Conservation (phyloP, 1,140 invertebrate species). For the Aphelinus atriplicis region DNA sequence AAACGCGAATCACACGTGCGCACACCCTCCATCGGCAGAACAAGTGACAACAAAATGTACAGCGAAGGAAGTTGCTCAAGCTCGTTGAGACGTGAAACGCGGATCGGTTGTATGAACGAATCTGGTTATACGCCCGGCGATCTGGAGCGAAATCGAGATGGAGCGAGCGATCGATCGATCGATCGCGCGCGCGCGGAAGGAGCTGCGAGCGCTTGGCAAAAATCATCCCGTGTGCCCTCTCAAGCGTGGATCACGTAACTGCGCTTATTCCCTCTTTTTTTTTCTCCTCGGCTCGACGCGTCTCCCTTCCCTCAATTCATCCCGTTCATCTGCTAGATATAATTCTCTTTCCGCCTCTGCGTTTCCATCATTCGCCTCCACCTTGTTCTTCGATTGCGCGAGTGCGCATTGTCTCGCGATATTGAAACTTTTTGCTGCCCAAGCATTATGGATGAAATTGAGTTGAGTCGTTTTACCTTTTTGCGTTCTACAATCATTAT, state of each 20-base stretch:
- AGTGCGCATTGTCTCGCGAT: too few relatives aligned
- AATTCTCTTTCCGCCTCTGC: too few relatives aligned
- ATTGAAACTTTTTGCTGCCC: not conserved
- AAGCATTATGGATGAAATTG: not conserved
- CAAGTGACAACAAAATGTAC: too few relatives aligned
- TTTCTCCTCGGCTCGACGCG: slow-evolving; percentile 24
- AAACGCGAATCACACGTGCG: too few relatives aligned
- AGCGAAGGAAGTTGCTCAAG: slow-evolving; percentile 4
- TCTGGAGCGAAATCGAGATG: not conserved
- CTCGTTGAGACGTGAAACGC: slow-evolving; percentile 18
- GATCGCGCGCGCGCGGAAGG: not conserved
- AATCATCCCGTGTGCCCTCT: slow-evolving; percentile 43
- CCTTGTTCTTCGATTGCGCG: too few relatives aligned
- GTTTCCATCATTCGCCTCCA: too few relatives aligned
- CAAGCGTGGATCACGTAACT: slow-evolving; percentile 57
- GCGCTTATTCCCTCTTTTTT: slow-evolving; percentile 44
- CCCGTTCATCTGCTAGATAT: too few relatives aligned
- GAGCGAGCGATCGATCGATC: not conserved
- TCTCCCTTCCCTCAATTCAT: slow-evolving; percentile 12
- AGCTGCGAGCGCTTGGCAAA: slow-evolving; percentile 24
- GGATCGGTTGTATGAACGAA: not conserved
- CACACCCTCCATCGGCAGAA: too few relatives aligned
- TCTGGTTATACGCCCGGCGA: slow-evolving; percentile 7
- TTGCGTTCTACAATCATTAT: too few relatives aligned
- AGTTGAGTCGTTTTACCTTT: too few relatives aligned